phyloP scores from a whole-genome alignment of 1,140 invertebrate genomes.

The Tetragonula clypearis region DNA sequence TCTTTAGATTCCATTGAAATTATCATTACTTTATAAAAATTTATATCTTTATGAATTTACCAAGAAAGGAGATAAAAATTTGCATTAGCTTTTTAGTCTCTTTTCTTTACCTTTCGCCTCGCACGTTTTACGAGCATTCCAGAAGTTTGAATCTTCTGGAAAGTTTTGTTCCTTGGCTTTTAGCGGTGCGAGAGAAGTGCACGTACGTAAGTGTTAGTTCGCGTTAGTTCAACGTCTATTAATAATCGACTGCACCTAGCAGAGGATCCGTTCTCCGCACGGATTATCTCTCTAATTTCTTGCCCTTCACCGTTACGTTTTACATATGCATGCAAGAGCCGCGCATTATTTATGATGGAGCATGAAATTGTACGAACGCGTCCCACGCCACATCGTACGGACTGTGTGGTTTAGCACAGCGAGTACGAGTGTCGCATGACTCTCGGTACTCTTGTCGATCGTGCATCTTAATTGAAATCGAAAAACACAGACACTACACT shows the following conservation, averaged over 20 bases:
- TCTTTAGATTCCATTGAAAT: not conserved
- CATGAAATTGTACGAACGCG: conserved; percentile 37
- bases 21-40: not conserved
- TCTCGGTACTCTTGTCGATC: conserved; percentile 5
- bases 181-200: not conserved
- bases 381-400: conserved; percentile 31
- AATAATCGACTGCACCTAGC: conserved; percentile 16
- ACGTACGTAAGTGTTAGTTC: not conserved
- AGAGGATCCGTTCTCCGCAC: conserved; percentile 18
- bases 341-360: conserved; percentile 47
- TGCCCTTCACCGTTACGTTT: conserved; percentile 30
- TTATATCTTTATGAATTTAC: no score
- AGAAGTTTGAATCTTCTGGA: no score
- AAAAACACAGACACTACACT: no score
- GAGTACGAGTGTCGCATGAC: conserved; percentile 31
- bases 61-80: no score
- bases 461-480: no score
- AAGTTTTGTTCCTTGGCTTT: not conserved
- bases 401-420: conserved; percentile 15
- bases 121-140: no score
- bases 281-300: conserved; percentile 50
- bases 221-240: conserved; percentile 43
- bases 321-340: conserved; percentile 20
- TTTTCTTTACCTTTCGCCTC: no score
- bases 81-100: no score